Evolutionary conservation across 2,888 invertebrate species (phyloP).

Genomic region (Gandaritis pyraliata): DNA sequence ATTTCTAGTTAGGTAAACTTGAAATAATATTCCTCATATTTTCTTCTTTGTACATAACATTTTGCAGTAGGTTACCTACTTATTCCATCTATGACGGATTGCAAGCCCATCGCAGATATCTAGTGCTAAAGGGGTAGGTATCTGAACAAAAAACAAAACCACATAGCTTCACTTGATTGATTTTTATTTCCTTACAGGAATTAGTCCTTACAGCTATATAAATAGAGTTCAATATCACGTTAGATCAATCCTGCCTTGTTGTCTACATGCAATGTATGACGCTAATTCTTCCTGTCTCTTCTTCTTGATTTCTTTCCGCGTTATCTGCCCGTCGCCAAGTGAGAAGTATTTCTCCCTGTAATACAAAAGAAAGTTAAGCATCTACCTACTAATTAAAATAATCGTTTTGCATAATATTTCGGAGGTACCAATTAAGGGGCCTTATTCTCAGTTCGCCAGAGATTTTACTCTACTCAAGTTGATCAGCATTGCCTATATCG

Average conservation of each 20-base stretch:
- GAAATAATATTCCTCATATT: no score
- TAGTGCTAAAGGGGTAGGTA: no score
- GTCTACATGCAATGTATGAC: conserved; percentile 51
- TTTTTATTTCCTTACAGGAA: conserved; percentile 26
- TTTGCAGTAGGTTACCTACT: no score
- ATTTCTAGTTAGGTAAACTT: no score
- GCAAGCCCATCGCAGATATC: no score
- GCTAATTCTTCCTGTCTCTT: conserved; percentile 65
- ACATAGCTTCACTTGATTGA: not conserved
- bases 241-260: conserved; percentile 40
- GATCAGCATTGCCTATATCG: no score
- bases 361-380: conserved; percentile 6
- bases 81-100: no score
- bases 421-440: no score
- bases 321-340: conserved; percentile 86
- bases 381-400: not conserved
- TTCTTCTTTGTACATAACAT: no score
- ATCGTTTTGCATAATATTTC: no score
- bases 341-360: conserved; percentile 88
- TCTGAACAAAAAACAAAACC: not conserved
- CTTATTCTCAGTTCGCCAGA: no score
- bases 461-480: no score
- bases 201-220: conserved; percentile 16
- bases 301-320: conserved; percentile 85
- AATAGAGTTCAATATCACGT: conserved; percentile 34